A percentile compares a stretch with the other conserved stretches of the same genome.
Evolutionary conservation across 2,113 vertebrate genomes (phyloP).

Genomic region (Crotalus helleri): DNA sequence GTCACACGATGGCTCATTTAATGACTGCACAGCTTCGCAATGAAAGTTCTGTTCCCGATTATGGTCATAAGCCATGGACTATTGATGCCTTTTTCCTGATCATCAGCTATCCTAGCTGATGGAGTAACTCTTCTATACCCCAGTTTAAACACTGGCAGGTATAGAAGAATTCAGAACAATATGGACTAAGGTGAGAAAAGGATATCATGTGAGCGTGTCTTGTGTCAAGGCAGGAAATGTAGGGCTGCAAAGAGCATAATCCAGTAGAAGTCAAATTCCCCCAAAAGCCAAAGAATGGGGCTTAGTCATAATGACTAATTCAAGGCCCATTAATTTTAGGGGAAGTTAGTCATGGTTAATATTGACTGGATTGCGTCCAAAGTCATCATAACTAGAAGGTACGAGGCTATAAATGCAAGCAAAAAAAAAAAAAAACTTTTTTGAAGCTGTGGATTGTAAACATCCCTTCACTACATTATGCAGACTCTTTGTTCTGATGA

Average conservation of each 20-base stretch:
- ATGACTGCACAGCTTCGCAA: background rate
- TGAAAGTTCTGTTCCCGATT: background rate
- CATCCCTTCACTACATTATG: background rate
- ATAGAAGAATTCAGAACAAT: background rate
- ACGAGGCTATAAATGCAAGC: background rate
- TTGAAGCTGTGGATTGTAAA: background rate
- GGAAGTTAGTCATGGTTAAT: slow-evolving; percentile 11
- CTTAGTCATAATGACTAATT: slow-evolving; percentile 14
- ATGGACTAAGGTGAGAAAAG: background rate
- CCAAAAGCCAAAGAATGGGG: background rate
- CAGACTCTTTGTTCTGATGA: background rate
- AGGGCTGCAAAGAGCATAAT: background rate
- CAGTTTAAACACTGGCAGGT: background rate
- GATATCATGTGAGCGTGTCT: background rate
- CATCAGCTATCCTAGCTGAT: background rate
- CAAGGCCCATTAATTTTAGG: background rate
- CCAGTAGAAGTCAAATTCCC: background rate
- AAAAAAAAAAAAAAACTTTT: background rate
- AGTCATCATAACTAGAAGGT: background rate
- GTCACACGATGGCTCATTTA: background rate
- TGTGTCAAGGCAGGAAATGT: background rate
- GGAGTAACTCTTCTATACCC: background rate
- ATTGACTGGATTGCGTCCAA: background rate
- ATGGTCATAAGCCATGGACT: background rate
- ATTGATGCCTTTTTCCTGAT: background rate